A percentile compares a stretch with the other conserved stretches of the same genome.
These are phyloP conservation scores for Gadus chalcogrammus DNA, from an alignment of 2,113 vertebrate genomes.

Conservation along the genomic window DNA sequence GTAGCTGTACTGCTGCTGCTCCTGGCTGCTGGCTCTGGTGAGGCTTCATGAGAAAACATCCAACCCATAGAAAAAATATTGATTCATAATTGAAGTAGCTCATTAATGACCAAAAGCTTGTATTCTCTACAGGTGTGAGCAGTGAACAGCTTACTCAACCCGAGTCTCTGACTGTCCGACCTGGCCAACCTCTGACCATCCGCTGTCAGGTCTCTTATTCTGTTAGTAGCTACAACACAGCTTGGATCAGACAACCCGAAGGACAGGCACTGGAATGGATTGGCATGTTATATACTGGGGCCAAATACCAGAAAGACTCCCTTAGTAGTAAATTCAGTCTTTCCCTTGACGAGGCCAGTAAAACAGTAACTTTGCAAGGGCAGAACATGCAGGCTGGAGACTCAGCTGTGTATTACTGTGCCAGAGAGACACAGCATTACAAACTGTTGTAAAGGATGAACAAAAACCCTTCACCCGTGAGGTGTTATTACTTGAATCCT, in stretches of 20 bases:
- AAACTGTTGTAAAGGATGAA: neutral
- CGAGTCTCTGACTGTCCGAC: too few relatives aligned
- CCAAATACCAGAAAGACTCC: constrained; percentile 20
- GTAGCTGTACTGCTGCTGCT: neutral
- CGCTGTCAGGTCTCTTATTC: too few relatives aligned
- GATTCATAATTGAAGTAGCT: too few relatives aligned
- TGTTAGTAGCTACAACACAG: too few relatives aligned
- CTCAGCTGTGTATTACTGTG: neutral
- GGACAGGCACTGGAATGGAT: constrained; percentile 51
- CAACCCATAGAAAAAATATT: too few relatives aligned
- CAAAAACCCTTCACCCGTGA: constrained; percentile 28
- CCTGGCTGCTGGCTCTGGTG: neutral
- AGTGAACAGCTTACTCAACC: too few relatives aligned
- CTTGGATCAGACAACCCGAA: constrained; percentile 40
- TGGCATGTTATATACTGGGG: neutral
- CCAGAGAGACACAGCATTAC: too few relatives aligned
- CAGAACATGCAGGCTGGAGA: constrained; percentile 44
- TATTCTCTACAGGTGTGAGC: too few relatives aligned
- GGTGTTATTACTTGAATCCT: too few relatives aligned
- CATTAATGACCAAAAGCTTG: too few relatives aligned
- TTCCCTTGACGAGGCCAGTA: constrained; percentile 16
- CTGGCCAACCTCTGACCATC: too few relatives aligned
- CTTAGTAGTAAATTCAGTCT: constrained; percentile 39
- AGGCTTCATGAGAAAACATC: too few relatives aligned
- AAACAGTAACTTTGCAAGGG: constrained; percentile 31